phyloP scores from a whole-genome alignment of 1,140 invertebrate species.

The Meloidogyne exigua region DNA sequence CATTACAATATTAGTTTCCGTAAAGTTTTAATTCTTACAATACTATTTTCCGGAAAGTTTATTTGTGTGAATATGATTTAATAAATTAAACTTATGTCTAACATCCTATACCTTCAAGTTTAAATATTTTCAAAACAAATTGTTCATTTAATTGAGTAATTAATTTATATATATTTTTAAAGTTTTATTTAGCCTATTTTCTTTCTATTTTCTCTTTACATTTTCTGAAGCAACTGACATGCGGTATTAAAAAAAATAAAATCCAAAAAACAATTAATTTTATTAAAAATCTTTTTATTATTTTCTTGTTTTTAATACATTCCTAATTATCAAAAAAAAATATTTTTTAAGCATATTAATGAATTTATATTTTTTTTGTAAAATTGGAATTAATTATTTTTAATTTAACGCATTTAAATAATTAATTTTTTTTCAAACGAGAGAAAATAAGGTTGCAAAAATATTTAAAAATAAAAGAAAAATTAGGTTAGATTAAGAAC shows the following conservation, averaged over 20 bases:
- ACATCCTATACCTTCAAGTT: background rate
- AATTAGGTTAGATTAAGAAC: too few species aligned
- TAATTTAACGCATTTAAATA: background rate
- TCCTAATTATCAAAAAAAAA: background rate
- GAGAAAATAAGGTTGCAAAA: too few species aligned
- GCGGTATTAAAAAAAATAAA: background rate
- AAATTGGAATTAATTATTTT: background rate
- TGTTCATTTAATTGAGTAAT: background rate
- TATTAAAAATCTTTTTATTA: background rate
- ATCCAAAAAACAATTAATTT: background rate
- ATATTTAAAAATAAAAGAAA: too few species aligned
- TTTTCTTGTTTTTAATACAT: background rate
- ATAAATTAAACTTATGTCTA: background rate
- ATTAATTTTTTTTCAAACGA: too few species aligned
- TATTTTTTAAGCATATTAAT: background rate
- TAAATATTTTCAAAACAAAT: too few species aligned
- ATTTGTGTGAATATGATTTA: background rate
- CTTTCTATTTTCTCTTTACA: background rate
- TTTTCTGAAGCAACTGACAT: constrained; percentile 1
- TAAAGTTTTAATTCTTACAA: background rate
- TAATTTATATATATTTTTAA: background rate
- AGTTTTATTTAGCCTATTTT: background rate
- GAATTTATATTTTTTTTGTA: background rate
- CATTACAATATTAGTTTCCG: too few species aligned
- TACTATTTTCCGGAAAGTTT: background rate